Evolutionary conservation across 2,797 vertebrate species (phyloP).

Genomic region (Semotilus atromaculatus): DNA sequence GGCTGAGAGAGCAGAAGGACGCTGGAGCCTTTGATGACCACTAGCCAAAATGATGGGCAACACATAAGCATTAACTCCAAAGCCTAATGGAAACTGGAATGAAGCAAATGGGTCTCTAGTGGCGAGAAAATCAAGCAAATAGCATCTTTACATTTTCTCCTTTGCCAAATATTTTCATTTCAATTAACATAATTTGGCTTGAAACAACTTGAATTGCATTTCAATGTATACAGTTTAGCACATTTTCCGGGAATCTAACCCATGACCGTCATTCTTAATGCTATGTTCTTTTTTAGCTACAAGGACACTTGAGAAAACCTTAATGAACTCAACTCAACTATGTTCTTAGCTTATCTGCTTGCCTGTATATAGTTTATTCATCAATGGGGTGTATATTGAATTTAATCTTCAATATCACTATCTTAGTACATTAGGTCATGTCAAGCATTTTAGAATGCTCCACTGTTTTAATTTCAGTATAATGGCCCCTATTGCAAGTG

Average conservation of each 20-base stretch:
- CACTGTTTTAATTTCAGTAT: neutral
- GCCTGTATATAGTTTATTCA: too few species aligned
- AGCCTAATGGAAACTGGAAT: neutral
- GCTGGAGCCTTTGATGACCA: conserved; percentile 69
- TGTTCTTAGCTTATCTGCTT: too few species aligned
- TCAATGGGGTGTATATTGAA: too few species aligned
- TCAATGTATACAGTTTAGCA: neutral
- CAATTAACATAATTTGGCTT: neutral
- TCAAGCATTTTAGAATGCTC: too few species aligned
- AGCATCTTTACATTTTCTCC: neutral
- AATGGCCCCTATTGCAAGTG: neutral
- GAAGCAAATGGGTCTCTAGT: neutral
- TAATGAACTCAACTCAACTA: neutral
- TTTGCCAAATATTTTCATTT: neutral
- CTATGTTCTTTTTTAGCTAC: neutral
- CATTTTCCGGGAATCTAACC: neutral
- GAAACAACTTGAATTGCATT: neutral
- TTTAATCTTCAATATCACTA: too few species aligned
- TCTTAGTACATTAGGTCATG: too few species aligned
- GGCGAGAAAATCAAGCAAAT: neutral
- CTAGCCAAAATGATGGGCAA: conserved; percentile 30
- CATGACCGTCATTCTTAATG: neutral
- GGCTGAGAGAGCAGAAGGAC: conserved; percentile 67
- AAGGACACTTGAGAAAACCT: neutral
- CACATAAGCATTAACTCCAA: conserved; percentile 11